phyloP scores from a whole-genome alignment of 2,797 vertebrate species.

The Chromobotia macracanthus region DNA sequence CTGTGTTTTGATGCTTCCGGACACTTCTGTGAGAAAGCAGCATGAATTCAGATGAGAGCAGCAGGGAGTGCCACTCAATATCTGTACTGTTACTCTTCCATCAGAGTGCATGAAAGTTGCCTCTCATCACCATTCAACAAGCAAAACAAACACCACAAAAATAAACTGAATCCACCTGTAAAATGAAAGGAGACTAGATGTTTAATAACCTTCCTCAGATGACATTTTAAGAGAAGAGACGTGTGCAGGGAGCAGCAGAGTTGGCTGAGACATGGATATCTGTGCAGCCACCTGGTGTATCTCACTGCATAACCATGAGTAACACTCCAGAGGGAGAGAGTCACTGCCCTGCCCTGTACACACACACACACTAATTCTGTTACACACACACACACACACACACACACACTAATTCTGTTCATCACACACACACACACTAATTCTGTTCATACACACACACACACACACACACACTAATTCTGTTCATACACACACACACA shows the following conservation, averaged over 20 bases:
- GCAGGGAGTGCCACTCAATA: constrained; percentile 29
- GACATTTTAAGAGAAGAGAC: constrained; percentile 6
- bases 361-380: constrained; percentile 13
- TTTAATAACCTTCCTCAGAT: background rate
- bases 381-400: too few relatives aligned
- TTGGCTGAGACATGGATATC: background rate
- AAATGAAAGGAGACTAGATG: too few relatives aligned
- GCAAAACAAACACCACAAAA: too few relatives aligned
- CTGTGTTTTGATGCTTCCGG: constrained; percentile 33
- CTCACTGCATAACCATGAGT: background rate
- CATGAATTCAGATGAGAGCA: constrained; percentile 48
- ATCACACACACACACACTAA: constrained; percentile 18
- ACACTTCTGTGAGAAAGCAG: constrained; percentile 19
- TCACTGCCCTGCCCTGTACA: background rate
- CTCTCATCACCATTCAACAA: too few relatives aligned
- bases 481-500: constrained; percentile 6
- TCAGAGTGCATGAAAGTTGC: background rate
- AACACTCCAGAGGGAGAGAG: constrained; percentile 6
- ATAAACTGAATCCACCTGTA: too few relatives aligned
- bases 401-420: background rate
- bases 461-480: background rate
- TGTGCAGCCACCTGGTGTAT: background rate
- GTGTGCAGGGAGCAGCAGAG: background rate
- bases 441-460: too few relatives aligned
- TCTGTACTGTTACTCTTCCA: constrained; percentile 29